Conservation (phyloP, 2,888 invertebrate species). For the Hymenopus coronatus region DNA sequence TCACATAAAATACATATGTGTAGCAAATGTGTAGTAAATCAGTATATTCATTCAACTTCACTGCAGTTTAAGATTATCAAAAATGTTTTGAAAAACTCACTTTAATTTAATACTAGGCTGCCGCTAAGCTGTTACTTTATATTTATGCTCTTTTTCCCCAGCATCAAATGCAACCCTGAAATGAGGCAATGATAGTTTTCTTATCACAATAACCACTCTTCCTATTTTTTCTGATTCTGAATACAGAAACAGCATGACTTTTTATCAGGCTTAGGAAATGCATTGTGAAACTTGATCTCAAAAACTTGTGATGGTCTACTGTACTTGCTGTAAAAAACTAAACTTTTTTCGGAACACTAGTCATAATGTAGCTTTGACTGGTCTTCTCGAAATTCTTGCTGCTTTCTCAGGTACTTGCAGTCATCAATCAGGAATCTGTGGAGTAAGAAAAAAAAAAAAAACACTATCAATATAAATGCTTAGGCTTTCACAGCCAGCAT, state of each 20-base stretch:
- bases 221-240: not conserved
- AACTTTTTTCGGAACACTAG: not conserved
- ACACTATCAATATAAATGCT: too few relatives aligned
- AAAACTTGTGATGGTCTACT: not conserved
- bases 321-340: not conserved
- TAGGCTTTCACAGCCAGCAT: too few relatives aligned
- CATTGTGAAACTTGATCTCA: not conserved
- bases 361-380: not conserved
- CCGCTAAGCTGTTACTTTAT: not conserved
- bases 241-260: not conserved
- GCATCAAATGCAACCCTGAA: too few relatives aligned
- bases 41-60: not conserved
- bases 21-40: not conserved
- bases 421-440: conserved; percentile 68
- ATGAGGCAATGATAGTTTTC: not conserved
- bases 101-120: not conserved
- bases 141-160: not conserved
- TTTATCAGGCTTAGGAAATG: not conserved
- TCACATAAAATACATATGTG: not conserved
- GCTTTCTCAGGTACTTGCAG: conserved; percentile 51
- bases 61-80: not conserved
- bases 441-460: conserved; percentile 36
- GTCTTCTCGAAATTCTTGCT: conserved; percentile 1
- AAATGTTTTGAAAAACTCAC: not conserved
- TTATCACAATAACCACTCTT: not conserved